phyloP scores from a whole-genome alignment of 2,113 vertebrate genomes.

The Hydrochoerus hydrochaeris region DNA sequence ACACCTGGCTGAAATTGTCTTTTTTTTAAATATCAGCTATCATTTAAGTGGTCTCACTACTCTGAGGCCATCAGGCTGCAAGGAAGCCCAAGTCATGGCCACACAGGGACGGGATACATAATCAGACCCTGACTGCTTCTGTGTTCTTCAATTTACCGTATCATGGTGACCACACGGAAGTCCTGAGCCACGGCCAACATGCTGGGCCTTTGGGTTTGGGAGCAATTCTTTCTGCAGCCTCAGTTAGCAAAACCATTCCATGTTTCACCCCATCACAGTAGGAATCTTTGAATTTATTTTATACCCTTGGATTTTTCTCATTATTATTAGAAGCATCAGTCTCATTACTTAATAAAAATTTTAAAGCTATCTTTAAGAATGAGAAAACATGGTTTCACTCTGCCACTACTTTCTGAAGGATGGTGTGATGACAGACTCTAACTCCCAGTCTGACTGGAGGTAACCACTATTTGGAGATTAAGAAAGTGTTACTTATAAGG shows the following conservation, averaged over 20 bases:
- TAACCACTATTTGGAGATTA: not conserved
- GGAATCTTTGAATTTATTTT: not conserved
- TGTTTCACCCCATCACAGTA: not conserved
- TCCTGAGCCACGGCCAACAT: not conserved
- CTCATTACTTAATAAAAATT: not conserved
- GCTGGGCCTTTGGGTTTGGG: too few relatives aligned
- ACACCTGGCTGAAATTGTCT: not conserved
- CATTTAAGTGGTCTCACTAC: not conserved
- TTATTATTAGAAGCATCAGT: not conserved
- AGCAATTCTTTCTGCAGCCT: not conserved
- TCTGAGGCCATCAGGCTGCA: too few relatives aligned
- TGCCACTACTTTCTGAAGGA: not conserved
- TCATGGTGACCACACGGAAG: not conserved
- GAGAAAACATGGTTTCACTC: not conserved
- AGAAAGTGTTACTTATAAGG: not conserved
- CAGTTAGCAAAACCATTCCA: too few relatives aligned
- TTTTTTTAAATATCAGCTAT: not conserved
- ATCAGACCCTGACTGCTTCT: not conserved
- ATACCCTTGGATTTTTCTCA: not conserved
- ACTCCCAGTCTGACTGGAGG: not conserved
- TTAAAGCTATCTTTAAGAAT: not conserved
- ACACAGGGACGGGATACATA: too few relatives aligned
- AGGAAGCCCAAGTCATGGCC: not conserved
- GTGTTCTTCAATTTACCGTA: too few relatives aligned
- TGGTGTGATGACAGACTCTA: not conserved